These are phyloP conservation scores for Homarus americanus DNA, from an alignment of 1,140 invertebrate genomes.

Conservation along the genomic window DNA sequence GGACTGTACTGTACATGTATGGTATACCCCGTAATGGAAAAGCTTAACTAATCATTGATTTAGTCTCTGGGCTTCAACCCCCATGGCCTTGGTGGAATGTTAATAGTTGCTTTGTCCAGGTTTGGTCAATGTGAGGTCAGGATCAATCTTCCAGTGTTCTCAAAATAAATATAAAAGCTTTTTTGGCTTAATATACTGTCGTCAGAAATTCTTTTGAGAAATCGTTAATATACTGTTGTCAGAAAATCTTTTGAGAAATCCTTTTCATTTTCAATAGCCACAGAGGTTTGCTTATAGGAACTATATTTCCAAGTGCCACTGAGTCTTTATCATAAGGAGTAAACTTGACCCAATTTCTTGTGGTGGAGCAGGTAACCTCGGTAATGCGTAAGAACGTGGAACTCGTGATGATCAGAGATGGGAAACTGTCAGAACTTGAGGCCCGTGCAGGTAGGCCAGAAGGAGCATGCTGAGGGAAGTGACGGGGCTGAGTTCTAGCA, in stretches of 20 bases:
- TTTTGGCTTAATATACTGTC: too few species aligned
- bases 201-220: too few species aligned
- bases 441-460: conserved; percentile 38
- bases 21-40: too few species aligned
- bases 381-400: conserved; percentile 56
- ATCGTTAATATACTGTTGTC: too few species aligned
- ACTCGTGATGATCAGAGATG: conserved; percentile 58
- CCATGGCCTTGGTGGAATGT: too few species aligned
- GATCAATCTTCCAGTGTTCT: too few species aligned
- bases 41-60: too few species aligned
- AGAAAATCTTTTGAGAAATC: background rate
- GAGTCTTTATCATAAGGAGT: background rate
- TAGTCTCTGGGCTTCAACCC: too few species aligned
- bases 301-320: conserved; percentile 21
- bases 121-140: too few species aligned
- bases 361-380: conserved; percentile 27
- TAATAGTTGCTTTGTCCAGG: too few species aligned
- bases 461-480: background rate
- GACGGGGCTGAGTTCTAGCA: background rate
- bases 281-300: background rate
- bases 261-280: background rate
- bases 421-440: conserved; percentile 64
- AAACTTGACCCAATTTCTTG: conserved; percentile 4
- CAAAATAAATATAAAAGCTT: too few species aligned
- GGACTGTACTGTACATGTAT: too few species aligned